Evolutionary conservation across 2,113 vertebrate species (phyloP), one percentile per base, ranked within the genome.

Genomic region (Chaetodon trifascialis): DNA sequence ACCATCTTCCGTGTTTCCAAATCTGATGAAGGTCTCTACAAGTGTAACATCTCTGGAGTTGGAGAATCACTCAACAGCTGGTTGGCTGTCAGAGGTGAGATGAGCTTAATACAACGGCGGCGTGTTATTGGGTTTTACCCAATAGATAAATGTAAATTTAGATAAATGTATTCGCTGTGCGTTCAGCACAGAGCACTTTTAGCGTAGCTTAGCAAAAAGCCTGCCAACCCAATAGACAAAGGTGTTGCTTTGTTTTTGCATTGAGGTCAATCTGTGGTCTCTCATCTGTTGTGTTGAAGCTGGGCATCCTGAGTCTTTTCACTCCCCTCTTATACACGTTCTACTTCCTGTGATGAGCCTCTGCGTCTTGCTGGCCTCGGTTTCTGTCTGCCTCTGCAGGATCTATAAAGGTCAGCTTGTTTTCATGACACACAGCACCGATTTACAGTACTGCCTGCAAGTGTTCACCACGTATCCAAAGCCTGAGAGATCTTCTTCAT

Each of bases 61-160:
- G 87, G 47, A 63, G 0, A 15, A 1, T 91, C 89, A 1, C 0
- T 42, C 0, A 16, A 52, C n/a, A 46, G 42, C 74, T 38, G 77
- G 85, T 40, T 91, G 58, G 2, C 21, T 5, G 84, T 90, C 55
- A 51, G 38, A 76, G 84, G 84, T 60, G 14, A 60, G 30, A 60
- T 7, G 14, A 59, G 30, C 58, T 10, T 17, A n/a, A 11, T 54
- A 4, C 52, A 54, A 9, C n/a, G 2, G 8, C 14, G 4, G 15
- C 3, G 11, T 15, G 3, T 47, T 30, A 30, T 30, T 30, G 30
- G 46, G 14, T 14, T 14, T 7, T 49, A 17, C 12, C 46, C 30
- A 2, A 3, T 30, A 30, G 30, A 30, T 30, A 30, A 30, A 30
- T 30, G 30, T 30, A 30, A 30, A 30, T 30, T 30, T 30, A 30